phyloP scores from a whole-genome alignment of 2,888 invertebrate species.

The Zonitis immaculata region DNA sequence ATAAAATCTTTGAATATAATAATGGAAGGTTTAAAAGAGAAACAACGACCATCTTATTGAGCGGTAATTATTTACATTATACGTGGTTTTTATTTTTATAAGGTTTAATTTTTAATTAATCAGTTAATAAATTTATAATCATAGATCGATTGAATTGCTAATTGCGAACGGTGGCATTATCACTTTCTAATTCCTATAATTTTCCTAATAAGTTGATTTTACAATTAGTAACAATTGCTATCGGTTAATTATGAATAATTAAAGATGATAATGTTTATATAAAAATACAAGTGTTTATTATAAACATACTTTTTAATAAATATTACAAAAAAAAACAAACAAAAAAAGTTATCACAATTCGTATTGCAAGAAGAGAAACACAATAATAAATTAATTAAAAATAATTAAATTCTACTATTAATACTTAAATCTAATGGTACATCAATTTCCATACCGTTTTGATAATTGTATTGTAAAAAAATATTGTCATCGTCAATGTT shows the following conservation, averaged over 20 bases:
- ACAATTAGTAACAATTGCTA: too few relatives aligned
- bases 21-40: constrained; percentile 68
- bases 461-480: constrained; percentile 7
- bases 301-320: constrained; percentile 13
- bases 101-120: background rate
- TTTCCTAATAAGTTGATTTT: too few relatives aligned
- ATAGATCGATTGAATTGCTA: too few relatives aligned
- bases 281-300: constrained; percentile 10
- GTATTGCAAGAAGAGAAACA: constrained; percentile 29
- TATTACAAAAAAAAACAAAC: constrained; percentile 18
- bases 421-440: constrained; percentile 61
- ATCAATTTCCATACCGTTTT: constrained; percentile 47
- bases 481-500: background rate
- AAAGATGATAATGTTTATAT: too few relatives aligned
- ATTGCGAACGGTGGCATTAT: too few relatives aligned
- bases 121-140: too few relatives aligned
- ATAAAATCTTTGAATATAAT: constrained; percentile 72
- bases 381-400: constrained; percentile 18
- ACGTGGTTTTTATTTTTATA: background rate
- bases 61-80: background rate
- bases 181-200: too few relatives aligned
- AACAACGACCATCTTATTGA: constrained; percentile 32
- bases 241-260: too few relatives aligned
- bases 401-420: constrained; percentile 46
- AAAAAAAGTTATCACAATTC: constrained; percentile 29